Evolutionary conservation across 2,113 vertebrate genomes (phyloP), one percentile per base, ranked within the genome.

Genomic region (Oreochromis aureus): DNA sequence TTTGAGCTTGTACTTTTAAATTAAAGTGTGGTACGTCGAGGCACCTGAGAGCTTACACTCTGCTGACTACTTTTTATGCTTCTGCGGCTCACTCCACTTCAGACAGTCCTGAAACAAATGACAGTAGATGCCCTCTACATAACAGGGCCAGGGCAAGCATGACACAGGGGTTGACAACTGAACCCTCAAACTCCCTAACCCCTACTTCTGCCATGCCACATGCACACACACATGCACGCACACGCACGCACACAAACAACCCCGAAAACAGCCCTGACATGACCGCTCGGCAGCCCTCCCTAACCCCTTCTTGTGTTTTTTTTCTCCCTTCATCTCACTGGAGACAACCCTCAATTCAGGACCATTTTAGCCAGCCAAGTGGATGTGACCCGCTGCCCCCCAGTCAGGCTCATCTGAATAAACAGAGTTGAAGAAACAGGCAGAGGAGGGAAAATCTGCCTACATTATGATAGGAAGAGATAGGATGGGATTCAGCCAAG

Each of bases 301-400:
- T 90, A 87, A 92, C 92, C 94, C 90, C 83, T 88, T 87, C 91
- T 87, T 79, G 87, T 93, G 89, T 92, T 94, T 94, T 95, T 94
- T 89, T 91, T 88, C 87, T 89, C 83, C 91, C 89, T 90, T 88
- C 91, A 92, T 92, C 93, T 96, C 95, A 92, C 90, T 83, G 81
- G 94, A 96, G 97, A 98, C 96, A 96, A 95, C 88, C 94, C 91
- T 94, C 92, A 90, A 95, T 96, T 96, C 95, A 95, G 94, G 88
- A 94, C 61, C 91, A 78, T 95, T 97, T 96, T 96, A 95, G 95
- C 84, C 94, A 95, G 95, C 95, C 97, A 96, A 97, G 95, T 95
- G 95, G 96, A 95, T 95, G 96, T 97, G 97, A 97, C 97, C 97
- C 94, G 93, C 94, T 97, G 97, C 96, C 97, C 95, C 96, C 93